These are phyloP conservation scores for Heliopora coerulea DNA, from an alignment of 92 coral and sea anemone genomes.

Conservation along the genomic window DNA sequence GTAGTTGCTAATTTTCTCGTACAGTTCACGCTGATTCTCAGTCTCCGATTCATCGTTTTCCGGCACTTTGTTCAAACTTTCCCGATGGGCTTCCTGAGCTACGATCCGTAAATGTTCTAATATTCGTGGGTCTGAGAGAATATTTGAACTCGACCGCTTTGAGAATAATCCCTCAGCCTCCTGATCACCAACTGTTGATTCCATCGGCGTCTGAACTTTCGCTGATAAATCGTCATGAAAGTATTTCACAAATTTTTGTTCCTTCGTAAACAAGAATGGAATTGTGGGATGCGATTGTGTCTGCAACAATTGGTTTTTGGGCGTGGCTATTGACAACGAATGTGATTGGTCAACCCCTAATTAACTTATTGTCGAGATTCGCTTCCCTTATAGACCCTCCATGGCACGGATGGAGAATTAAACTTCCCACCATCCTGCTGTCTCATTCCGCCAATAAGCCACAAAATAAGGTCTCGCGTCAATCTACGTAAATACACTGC, in stretches of 20 bases:
- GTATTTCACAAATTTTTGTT: too few relatives aligned
- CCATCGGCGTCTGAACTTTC: constrained; percentile 51
- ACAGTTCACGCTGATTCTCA: constrained; percentile 85
- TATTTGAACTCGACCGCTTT: constrained; percentile 89
- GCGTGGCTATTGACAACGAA: background rate
- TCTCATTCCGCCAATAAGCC: background rate
- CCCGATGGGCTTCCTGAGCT: constrained; percentile 95
- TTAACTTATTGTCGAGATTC: background rate
- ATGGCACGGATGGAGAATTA: too few relatives aligned
- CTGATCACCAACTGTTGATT: constrained; percentile 54
- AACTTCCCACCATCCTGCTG: too few relatives aligned
- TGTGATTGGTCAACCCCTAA: constrained; percentile 24
- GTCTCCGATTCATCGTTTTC: constrained; percentile 77
- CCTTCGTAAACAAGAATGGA: constrained; percentile 20
- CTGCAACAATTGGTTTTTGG: background rate
- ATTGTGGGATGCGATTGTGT: constrained; percentile 2
- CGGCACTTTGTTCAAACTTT: constrained; percentile 60
- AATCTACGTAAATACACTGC: too few relatives aligned
- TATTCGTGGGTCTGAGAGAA: constrained; percentile 91
- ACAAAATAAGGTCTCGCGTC: background rate
- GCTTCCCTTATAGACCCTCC: too few relatives aligned
- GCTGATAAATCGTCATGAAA: too few relatives aligned
- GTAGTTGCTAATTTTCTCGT: constrained; percentile 79
- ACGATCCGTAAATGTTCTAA: constrained; percentile 90
- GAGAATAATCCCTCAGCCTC: constrained; percentile 81